A percentile compares a stretch with the other conserved stretches of the same genome.
phyloP scores from a whole-genome alignment of 1,140 invertebrate species.

The Lucilia cuprina region DNA sequence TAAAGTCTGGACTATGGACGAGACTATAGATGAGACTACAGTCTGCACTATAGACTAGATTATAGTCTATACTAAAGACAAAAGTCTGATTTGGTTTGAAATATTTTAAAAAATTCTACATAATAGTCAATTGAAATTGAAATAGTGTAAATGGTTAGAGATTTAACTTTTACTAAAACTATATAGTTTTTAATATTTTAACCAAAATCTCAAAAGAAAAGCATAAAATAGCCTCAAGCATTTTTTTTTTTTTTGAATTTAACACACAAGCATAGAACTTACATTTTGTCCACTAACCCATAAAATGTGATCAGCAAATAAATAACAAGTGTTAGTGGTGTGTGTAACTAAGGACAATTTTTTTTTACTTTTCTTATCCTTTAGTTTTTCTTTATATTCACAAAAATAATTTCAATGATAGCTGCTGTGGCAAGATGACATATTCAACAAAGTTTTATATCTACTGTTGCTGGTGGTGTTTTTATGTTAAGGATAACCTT shows the following conservation, averaged over 20 bases:
- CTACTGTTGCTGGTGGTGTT: not conserved
- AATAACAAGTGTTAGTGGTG: constrained; percentile 18
- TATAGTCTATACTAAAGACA: too few relatives aligned
- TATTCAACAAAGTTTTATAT: not conserved
- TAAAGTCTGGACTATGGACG: too few relatives aligned
- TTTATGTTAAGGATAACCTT: not conserved
- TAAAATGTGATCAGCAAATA: not conserved
- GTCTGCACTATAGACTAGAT: too few relatives aligned
- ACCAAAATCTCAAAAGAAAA: not conserved
- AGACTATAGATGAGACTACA: too few relatives aligned
- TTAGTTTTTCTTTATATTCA: not conserved
- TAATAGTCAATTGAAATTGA: too few relatives aligned
- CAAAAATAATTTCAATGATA: not conserved
- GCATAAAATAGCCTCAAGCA: not conserved
- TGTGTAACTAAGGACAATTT: not conserved
- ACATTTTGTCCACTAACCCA: constrained; percentile 22
- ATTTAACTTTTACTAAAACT: too few relatives aligned
- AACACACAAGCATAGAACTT: not conserved
- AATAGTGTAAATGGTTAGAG: too few relatives aligned
- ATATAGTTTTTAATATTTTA: too few relatives aligned
- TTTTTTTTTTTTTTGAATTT: not conserved
- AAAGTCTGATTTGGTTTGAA: too few relatives aligned
- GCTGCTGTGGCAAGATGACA: not conserved
- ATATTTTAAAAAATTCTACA: too few relatives aligned
- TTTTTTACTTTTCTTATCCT: not conserved